These are phyloP conservation scores for Poeciliopsis retropinna DNA, from an alignment of 2,113 vertebrate genomes.

Conservation along the genomic window DNA sequence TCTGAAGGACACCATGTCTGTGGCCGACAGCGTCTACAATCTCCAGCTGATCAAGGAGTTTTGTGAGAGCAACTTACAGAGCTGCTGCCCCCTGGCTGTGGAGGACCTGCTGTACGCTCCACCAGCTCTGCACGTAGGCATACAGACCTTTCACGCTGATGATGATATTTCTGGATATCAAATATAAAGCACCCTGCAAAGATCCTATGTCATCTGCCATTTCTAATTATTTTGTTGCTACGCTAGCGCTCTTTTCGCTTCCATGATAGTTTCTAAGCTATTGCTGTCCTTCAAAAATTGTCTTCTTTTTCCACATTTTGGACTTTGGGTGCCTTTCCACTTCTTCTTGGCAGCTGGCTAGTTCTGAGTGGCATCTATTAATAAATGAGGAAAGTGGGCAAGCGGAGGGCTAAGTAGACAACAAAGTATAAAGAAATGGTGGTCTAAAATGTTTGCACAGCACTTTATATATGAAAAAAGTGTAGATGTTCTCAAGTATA, in stretches of 20 bases:
- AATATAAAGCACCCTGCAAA: not conserved
- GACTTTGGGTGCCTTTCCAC: too few relatives aligned
- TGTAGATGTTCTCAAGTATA: not conserved
- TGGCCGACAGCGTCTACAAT: conserved; percentile 92
- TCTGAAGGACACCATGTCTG: conserved; percentile 93
- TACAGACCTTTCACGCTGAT: not conserved
- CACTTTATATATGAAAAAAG: not conserved
- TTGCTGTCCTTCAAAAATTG: too few relatives aligned
- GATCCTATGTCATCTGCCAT: too few relatives aligned
- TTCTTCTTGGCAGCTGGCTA: too few relatives aligned
- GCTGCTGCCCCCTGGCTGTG: conserved; percentile 84
- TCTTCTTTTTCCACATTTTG: too few relatives aligned
- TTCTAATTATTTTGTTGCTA: too few relatives aligned
- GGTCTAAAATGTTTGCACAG: not conserved
- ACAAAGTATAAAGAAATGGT: not conserved
- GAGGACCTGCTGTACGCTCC: conserved; percentile 91
- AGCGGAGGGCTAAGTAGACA: too few relatives aligned
- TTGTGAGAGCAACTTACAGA: conserved; percentile 80
- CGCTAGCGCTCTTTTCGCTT: too few relatives aligned
- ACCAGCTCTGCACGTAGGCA: conserved; percentile 80
- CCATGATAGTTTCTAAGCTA: too few relatives aligned
- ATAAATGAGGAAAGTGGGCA: too few relatives aligned
- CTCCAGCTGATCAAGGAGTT: conserved; percentile 88
- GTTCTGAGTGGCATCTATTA: too few relatives aligned
- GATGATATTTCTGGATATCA: not conserved